Evolutionary conservation across 2,888 invertebrate genomes (phyloP), one percentile per base, ranked within the genome.

Genomic region (Pollenia angustigena): DNA sequence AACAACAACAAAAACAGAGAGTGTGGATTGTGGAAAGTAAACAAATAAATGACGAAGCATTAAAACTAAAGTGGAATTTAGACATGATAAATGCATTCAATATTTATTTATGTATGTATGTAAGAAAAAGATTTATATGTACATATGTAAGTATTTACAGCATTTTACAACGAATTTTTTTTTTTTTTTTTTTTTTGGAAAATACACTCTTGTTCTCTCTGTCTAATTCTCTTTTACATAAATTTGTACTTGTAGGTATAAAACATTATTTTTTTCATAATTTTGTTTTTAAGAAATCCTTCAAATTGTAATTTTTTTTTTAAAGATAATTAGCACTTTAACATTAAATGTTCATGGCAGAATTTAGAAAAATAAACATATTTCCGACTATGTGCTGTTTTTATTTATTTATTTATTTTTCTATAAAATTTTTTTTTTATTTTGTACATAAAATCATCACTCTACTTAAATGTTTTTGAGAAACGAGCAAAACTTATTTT

Each of bases 1-100:
- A 66, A 48, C 10, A 12, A 75, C 32, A 75, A 40, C 52, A 54
- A 16, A n/a, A n/a, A n/a, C 18, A 64, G 40, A 60, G 50, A 46
- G 48, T 58, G 56, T 75, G 76, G 64, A 81, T 78, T 84, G 87
- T 81, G 76, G 72, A 81, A 78, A 84, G 54, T 82, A 83, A 80
- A 85, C 72, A 85, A 82, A 81, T 44, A 54, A 66, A 86, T 86
- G 83, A 83, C 80, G 83, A 83, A 83, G 71, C 83, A 76, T 66
- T 75, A 72, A 72, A 78, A 32, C 69, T 64, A 46, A 72, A 81
- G 68, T 86, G 80, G 80, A 83, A 71, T 80, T 83, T 80, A 83
- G 83, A 83, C 76, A 58, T 44, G 68, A 64, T 62, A 74, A 85
- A 75, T 83, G 64, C 71, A 71, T 71, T 80, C 42, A 66, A 16